Percentiles rank a stretch among this genome's conserved stretches.
phyloP scores from a whole-genome alignment of 2,888 invertebrate species.

The Cerceris ruficornis region DNA sequence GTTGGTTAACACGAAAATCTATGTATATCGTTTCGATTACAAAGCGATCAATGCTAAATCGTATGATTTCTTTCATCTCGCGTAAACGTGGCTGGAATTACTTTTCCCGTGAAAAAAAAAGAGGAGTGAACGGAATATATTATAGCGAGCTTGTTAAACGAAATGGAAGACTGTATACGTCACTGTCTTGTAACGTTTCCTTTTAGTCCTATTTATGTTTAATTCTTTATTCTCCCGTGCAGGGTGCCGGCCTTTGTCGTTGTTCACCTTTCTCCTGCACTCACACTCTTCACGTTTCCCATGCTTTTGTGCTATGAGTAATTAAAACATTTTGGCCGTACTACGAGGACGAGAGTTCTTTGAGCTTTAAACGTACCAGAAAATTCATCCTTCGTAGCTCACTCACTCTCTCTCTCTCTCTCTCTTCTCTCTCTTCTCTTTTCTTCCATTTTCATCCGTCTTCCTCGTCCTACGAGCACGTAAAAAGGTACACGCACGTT shows the following conservation, averaged over 20 bases:
- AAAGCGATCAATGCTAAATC: neutral
- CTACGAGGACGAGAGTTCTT: constrained; percentile 63
- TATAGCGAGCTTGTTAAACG: constrained; percentile 14
- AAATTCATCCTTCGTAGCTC: constrained; percentile 60
- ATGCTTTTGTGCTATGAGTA: constrained; percentile 73
- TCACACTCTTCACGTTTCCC: constrained; percentile 57
- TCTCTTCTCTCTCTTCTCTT: neutral
- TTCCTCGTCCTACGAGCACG: constrained; percentile 13
- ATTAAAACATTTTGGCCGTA: constrained; percentile 74
- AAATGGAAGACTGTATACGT: constrained; percentile 43
- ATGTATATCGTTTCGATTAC: neutral
- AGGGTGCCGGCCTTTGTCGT: constrained; percentile 56
- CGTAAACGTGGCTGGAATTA: neutral
- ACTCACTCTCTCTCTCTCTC: neutral
- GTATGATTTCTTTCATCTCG: constrained; percentile 3
- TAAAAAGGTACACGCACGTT: constrained; percentile 50
- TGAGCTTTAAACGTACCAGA: constrained; percentile 68
- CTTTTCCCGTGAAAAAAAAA: neutral
- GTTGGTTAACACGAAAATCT: neutral
- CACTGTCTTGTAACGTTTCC: constrained; percentile 50
- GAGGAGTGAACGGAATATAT: constrained; percentile 6
- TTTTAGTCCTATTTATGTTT: constrained; percentile 58
- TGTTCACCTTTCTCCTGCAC: constrained; percentile 52
- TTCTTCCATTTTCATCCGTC: neutral
- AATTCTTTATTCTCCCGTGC: constrained; percentile 62